Evolutionary conservation across 2,113 vertebrate genomes (phyloP), one percentile per base, ranked within the genome.

Genomic region (Acanthisitta chloris): DNA sequence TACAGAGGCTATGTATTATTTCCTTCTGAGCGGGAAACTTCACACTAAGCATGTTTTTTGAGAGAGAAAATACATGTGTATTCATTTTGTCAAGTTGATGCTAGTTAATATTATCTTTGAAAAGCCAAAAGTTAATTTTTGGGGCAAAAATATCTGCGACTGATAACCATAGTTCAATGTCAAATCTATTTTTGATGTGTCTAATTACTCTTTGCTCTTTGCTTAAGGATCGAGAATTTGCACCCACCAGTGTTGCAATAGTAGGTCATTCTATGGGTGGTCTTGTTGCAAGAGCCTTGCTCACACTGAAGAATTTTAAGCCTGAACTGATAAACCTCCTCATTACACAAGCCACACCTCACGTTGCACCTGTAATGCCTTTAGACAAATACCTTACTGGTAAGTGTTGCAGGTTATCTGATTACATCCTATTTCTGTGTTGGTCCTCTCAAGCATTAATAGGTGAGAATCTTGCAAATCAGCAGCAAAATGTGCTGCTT

Each of bases 251-350:
- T 48, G 99, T 99, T 87, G 98, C 98, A 29, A 98, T 99, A 43
- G 98, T 99, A 21, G 99, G 99, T 24, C 99, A 99, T 97, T 99
- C 99, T 67, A 99, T 99, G 99, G 99, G 99, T n/a, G 99, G 99
- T 31, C 99, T 99, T 80, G 98, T 99, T 94, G 99, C 99, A 71
- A 98, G 99, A 92, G 99, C 99, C 0, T 97, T 99, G 76, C 99
- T 99, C 94, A 99, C 99, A 16, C 85, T 99, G 90, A 99, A 99
- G 76, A 98, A 98, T 81, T 99, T 99, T 96, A 99, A 99, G 91
- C 97, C 98, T 31, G 98, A 97, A 10, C 98, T 99, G 81, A 98
- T 99, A 94, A 99, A 98, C 95, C 97, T 99, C 72, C 99, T 99
- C 64, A 97, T 99, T 88, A 99, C 99, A 15, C 99, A 99, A 98